phyloP scores from a whole-genome alignment of 2,797 vertebrate species.

The Parotocinclus haroldoi region DNA sequence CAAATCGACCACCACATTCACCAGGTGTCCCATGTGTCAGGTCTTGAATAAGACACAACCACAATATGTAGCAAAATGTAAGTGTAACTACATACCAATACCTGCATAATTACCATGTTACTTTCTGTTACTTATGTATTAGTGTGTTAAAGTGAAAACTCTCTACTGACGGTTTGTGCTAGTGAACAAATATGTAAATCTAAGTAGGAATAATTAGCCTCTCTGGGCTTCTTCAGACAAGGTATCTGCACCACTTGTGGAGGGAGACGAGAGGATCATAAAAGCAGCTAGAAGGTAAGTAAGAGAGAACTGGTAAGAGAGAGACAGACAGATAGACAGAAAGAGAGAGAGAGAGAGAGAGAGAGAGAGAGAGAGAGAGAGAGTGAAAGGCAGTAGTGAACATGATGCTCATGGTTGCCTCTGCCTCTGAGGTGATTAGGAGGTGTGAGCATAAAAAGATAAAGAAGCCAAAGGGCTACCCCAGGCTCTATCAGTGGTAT shows the following conservation, averaged over 20 bases:
- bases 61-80: too few species aligned
- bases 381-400: conserved; percentile 23
- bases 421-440: conserved; percentile 2
- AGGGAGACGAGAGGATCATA: conserved; percentile 47
- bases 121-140: not conserved
- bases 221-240: conserved; percentile 16
- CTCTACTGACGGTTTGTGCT: too few species aligned
- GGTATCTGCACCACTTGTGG: conserved; percentile 54
- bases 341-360: too few species aligned
- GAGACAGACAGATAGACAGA: not conserved
- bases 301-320: too few species aligned
- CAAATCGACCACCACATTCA: too few species aligned
- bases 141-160: not conserved
- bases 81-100: too few species aligned
- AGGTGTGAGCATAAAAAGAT: too few species aligned
- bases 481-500: not conserved
- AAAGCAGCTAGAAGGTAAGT: conserved; percentile 2
- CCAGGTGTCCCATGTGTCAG: not conserved
- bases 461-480: conserved; percentile 6
- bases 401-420: conserved; percentile 11
- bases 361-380: too few species aligned
- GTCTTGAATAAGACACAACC: too few species aligned
- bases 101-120: too few species aligned
- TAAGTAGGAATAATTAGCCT: conserved; percentile 22
- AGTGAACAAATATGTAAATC: not conserved